A percentile compares a stretch with the other conserved stretches of the same genome.
phyloP scores from a whole-genome alignment of 2,113 vertebrate species.

The Spilogale gracilis region DNA sequence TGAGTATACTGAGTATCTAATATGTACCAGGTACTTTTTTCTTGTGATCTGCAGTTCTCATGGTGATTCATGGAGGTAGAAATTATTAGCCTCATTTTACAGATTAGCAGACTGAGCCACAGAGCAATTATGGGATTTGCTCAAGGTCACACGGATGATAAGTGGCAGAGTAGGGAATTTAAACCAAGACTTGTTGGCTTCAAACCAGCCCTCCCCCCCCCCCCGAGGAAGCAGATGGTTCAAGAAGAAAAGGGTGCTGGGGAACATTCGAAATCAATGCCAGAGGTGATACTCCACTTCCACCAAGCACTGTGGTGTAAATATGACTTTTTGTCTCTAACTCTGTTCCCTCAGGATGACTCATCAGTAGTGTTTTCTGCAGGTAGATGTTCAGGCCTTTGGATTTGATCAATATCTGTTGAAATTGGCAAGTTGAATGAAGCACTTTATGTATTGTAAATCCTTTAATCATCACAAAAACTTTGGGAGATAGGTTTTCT shows the following conservation, averaged over 20 bases:
- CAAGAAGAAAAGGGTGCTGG: not conserved
- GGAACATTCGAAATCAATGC: not conserved
- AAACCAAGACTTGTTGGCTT: not conserved
- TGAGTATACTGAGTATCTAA: not conserved
- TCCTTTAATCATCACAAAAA: not conserved
- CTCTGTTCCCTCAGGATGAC: not conserved
- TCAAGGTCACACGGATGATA: not conserved
- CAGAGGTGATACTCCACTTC: too few relatives aligned
- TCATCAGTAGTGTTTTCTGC: not conserved
- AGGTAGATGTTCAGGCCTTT: not conserved
- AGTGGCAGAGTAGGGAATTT: not conserved
- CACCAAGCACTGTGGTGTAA: not conserved
- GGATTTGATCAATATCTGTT: not conserved
- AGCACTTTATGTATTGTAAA: not conserved
- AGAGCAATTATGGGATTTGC: not conserved
- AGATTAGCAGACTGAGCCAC: not conserved
- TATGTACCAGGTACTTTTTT: not conserved
- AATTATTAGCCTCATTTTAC: not conserved
- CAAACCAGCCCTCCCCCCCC: not conserved
- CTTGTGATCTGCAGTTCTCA: not conserved
- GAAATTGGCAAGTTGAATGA: not conserved
- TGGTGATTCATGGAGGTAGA: not conserved
- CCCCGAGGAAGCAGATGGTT: not conserved
- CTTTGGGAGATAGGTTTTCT: not conserved
- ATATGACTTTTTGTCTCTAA: not conserved